Percentiles rank a stretch among this genome's conserved stretches.
Evolutionary conservation across 1,140 invertebrate genomes (phyloP).

Genomic region (Diabrotica undecimpunctata): DNA sequence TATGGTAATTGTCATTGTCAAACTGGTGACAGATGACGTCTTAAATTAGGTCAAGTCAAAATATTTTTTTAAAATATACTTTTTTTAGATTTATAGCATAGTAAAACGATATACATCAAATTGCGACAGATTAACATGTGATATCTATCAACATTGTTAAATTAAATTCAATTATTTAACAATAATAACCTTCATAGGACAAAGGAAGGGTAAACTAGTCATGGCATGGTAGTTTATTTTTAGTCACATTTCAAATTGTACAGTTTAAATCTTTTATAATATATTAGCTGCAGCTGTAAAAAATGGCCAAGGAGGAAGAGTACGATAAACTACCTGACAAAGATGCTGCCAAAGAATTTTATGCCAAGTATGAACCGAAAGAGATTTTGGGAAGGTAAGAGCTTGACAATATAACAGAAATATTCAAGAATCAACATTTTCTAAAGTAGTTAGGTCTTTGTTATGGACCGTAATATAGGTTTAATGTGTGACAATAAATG

Average conservation of each 20-base stretch:
- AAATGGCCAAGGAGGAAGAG: conserved; percentile 76
- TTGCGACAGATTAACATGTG: background rate
- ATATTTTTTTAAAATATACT: background rate
- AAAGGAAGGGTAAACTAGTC: background rate
- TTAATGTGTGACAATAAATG: too few species aligned
- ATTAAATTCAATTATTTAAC: background rate
- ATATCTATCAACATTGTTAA: background rate
- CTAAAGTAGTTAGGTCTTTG: too few species aligned
- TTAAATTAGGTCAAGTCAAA: too few species aligned
- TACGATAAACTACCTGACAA: conserved; percentile 80
- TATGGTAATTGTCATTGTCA: too few species aligned
- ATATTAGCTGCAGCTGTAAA: conserved; percentile 9
- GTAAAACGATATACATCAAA: background rate
- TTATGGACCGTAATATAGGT: too few species aligned
- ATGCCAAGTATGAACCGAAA: conserved; percentile 97
- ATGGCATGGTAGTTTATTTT: conserved; percentile 19
- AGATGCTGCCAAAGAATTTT: conserved; percentile 90
- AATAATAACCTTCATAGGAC: background rate
- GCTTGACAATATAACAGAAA: conserved; percentile 13
- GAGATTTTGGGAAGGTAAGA: conserved; percentile 92
- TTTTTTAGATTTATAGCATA: background rate
- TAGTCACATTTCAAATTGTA: conserved; percentile 2
- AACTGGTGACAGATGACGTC: too few species aligned
- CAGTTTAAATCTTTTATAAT: background rate
- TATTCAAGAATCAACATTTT: conserved; percentile 4